phyloP scores from a whole-genome alignment of 2,113 vertebrate species.

The Phylloscopus trochiloides region DNA sequence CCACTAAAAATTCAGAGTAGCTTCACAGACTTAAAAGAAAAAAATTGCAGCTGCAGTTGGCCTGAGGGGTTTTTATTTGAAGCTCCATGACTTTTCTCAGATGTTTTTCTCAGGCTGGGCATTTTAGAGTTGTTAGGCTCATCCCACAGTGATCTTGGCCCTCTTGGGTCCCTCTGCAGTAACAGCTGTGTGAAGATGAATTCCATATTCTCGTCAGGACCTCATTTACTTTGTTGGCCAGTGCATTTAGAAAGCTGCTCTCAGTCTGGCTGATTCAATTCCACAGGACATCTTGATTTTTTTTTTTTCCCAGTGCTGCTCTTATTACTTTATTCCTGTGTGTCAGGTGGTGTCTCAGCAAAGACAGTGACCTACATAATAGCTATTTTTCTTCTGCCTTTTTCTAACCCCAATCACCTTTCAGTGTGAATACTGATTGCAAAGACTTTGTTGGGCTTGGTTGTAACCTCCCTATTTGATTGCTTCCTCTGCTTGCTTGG shows the following conservation, averaged over 20 bases:
- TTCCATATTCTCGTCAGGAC: background rate
- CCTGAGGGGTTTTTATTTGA: background rate
- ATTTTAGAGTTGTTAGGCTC: background rate
- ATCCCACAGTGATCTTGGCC: background rate
- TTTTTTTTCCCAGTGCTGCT: background rate
- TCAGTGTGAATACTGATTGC: background rate
- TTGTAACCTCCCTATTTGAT: background rate
- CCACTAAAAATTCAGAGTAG: background rate
- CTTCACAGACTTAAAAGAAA: background rate
- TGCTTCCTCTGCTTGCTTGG: background rate
- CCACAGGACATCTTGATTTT: background rate
- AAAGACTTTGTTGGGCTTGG: background rate
- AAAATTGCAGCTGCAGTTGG: background rate
- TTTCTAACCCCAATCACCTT: background rate
- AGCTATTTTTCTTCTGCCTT: background rate
- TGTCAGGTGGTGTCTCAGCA: background rate
- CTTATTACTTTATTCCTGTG: background rate
- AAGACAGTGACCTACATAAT: background rate
- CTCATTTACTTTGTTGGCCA: background rate
- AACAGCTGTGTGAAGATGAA: background rate
- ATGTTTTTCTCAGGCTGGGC: background rate
- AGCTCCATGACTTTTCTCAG: background rate
- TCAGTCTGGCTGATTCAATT: background rate
- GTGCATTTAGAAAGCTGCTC: background rate
- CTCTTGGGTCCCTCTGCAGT: background rate